A percentile compares a stretch with the other conserved stretches of the same genome.
Evolutionary conservation across 2,797 vertebrate genomes (phyloP).

Genomic region (Lagodon rhomboides): DNA sequence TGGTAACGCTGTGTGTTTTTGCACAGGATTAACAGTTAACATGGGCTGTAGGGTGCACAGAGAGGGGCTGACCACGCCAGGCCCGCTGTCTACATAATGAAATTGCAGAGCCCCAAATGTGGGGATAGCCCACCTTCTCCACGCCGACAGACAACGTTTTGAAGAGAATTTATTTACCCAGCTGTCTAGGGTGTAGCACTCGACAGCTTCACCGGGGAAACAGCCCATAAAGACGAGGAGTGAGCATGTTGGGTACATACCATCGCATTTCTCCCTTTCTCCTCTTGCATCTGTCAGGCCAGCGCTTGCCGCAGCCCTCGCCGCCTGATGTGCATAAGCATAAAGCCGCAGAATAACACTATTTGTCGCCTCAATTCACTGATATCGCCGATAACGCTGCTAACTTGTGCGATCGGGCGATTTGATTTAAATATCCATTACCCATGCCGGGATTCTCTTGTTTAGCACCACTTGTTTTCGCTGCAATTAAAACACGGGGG

Average conservation of each 20-base stretch:
- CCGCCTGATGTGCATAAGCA: slow-evolving; percentile 80
- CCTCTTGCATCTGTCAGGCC: slow-evolving; percentile 83
- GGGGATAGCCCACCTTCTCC: slow-evolving; percentile 50
- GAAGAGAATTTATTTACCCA: slow-evolving; percentile 43
- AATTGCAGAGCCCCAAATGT: slow-evolving; percentile 67
- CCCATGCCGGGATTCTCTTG: slow-evolving; percentile 44
- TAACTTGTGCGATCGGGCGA: slow-evolving; percentile 11
- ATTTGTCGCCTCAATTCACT: slow-evolving; percentile 42
- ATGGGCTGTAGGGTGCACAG: slow-evolving; percentile 65
- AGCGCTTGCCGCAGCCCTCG: slow-evolving; percentile 83
- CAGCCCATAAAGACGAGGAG: slow-evolving; percentile 47
- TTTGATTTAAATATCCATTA: slow-evolving; percentile 49
- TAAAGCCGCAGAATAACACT: slow-evolving; percentile 70
- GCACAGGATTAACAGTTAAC: slow-evolving; percentile 74
- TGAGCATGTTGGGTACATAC: slow-evolving; percentile 77
- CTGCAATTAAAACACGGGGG: slow-evolving; percentile 55
- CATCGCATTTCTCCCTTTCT: slow-evolving; percentile 78
- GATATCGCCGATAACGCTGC: slow-evolving; percentile 28
- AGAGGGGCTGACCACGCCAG: slow-evolving; percentile 80
- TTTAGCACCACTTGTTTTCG: slow-evolving; percentile 44
- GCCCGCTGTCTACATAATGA: slow-evolving; percentile 79
- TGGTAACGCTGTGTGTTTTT: slow-evolving; percentile 35
- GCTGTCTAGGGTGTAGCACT: slow-evolving; percentile 59
- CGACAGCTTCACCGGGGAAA: slow-evolving; percentile 43
- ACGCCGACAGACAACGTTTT: slow-evolving; percentile 33